Percentiles rank a stretch among this genome's conserved stretches.
Conservation (phyloP, 1,140 invertebrate genomes). For the Platorchestia sp. region DNA sequence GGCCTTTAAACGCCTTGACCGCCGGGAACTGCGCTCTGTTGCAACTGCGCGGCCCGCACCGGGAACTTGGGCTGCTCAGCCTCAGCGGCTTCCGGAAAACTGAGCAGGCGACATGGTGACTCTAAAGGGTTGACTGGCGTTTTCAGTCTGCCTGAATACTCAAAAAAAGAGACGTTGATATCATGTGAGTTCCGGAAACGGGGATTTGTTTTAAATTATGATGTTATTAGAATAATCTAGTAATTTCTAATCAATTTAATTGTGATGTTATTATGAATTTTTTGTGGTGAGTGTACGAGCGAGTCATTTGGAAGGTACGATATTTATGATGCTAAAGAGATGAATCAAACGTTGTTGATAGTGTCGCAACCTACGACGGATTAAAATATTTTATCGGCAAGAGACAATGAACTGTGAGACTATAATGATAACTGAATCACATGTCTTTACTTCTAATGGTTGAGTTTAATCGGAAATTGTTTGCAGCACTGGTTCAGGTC, state of each 20-base stretch:
- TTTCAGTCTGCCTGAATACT: background rate
- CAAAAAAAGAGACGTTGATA: background rate
- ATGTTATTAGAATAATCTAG: background rate
- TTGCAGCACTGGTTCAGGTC: background rate
- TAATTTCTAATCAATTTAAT: background rate
- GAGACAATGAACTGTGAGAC: background rate
- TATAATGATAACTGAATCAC: background rate
- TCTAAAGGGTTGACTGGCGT: background rate
- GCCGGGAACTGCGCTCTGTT: slow-evolving; percentile 34
- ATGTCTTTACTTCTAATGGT: background rate
- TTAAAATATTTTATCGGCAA: background rate
- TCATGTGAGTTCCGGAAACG: background rate
- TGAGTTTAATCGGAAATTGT: background rate
- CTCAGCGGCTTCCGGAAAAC: background rate
- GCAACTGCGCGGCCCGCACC: background rate
- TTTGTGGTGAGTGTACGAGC: background rate
- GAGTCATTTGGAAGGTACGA: no score
- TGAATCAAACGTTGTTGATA: background rate
- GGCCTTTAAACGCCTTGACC: slow-evolving; percentile 28
- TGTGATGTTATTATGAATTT: background rate
- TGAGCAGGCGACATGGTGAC: background rate
- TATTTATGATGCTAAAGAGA: background rate
- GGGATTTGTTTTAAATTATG: background rate
- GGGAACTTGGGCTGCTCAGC: background rate
- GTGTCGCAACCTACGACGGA: background rate